A percentile compares a stretch with the other conserved stretches of the same genome.
These are phyloP conservation scores for Rhagium mordax DNA, from an alignment of 2,888 invertebrate genomes.

Conservation along the genomic window DNA sequence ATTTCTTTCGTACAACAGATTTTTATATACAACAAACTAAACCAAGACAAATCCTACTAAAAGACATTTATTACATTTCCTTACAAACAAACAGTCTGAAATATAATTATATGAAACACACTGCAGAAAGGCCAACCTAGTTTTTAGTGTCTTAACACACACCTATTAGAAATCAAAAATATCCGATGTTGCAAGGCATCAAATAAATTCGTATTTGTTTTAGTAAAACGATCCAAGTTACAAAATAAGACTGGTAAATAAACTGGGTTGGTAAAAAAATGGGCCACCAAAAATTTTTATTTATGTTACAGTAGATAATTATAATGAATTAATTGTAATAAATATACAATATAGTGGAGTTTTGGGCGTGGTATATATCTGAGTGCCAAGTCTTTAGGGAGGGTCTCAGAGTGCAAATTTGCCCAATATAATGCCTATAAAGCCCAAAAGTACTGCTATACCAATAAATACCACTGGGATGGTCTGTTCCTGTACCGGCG, in stretches of 20 bases:
- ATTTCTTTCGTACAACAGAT: slow-evolving; percentile 44
- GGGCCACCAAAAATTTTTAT: slow-evolving; percentile 57
- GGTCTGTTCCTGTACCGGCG: slow-evolving; percentile 74
- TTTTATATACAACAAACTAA: slow-evolving; percentile 53
- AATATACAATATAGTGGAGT: slow-evolving; percentile 65
- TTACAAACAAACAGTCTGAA: slow-evolving; percentile 43
- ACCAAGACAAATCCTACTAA: slow-evolving; percentile 39
- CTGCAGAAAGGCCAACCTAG: slow-evolving; percentile 52
- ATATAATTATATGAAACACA: slow-evolving; percentile 55
- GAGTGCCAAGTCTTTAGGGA: slow-evolving; percentile 49
- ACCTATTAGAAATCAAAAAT: slow-evolving; percentile 41
- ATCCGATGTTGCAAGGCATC: slow-evolving; percentile 36
- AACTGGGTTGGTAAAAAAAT: slow-evolving; percentile 31
- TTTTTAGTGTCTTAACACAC: slow-evolving; percentile 42
- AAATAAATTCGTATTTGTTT: slow-evolving; percentile 31
- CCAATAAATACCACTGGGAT: slow-evolving; percentile 77
- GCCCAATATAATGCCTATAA: slow-evolving; percentile 84
- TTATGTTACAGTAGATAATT: slow-evolving; percentile 63
- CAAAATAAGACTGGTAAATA: slow-evolving; percentile 15
- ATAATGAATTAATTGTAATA: slow-evolving; percentile 64
- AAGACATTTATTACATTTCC: slow-evolving; percentile 40
- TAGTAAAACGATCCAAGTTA: background rate
- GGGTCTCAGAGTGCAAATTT: slow-evolving; percentile 86
- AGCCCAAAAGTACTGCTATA: slow-evolving; percentile 78
- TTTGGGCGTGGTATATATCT: slow-evolving; percentile 49